Evolutionary conservation across 2,888 invertebrate genomes (phyloP).

Genomic region (Agrotis puta): DNA sequence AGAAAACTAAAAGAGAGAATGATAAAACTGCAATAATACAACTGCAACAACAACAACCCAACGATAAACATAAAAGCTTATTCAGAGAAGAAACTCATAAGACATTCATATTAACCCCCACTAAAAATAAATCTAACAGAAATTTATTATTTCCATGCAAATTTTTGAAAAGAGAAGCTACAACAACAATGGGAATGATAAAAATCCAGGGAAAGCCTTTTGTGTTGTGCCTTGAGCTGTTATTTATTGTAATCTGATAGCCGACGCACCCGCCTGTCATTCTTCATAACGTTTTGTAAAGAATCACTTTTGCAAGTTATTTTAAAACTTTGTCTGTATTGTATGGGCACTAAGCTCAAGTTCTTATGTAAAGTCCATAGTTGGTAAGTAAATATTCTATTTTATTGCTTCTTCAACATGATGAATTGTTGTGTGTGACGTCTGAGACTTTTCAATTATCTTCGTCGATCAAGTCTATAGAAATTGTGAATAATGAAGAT

Average conservation of each 20-base stretch:
- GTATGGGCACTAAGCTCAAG: constrained; percentile 7
- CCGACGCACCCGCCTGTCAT: constrained; percentile 48
- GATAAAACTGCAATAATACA: constrained; percentile 1
- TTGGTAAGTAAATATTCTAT: constrained; percentile 9
- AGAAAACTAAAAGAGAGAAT: constrained; percentile 2
- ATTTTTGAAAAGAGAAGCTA: constrained; percentile 26
- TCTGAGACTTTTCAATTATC: constrained; percentile 43
- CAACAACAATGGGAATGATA: constrained; percentile 47
- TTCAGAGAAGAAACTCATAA: constrained; percentile 12
- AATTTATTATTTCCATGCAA: constrained; percentile 26
- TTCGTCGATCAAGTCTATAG: constrained; percentile 3
- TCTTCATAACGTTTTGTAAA: constrained; percentile 55
- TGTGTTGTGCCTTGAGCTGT: constrained; percentile 48
- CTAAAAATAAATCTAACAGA: constrained; percentile 42
- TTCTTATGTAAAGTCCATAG: constrained; percentile 1
- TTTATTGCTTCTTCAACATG: constrained; percentile 26
- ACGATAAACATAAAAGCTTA: constrained; percentile 12
- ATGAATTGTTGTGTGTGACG: constrained; percentile 18
- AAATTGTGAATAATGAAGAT: constrained; percentile 22
- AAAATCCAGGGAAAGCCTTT: constrained; percentile 53
- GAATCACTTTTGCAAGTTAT: constrained; percentile 47
- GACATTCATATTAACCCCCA: constrained; percentile 23
- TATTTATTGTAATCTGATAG: constrained; percentile 65
- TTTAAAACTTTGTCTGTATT: constrained; percentile 39
- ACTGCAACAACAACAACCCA: too few species aligned